Evolutionary conservation across 37 sponge, comb jelly and placozoan genomes (phyloP), one percentile per base, ranked within the genome.

Genomic region (Mnemiopsis leidyi): DNA sequence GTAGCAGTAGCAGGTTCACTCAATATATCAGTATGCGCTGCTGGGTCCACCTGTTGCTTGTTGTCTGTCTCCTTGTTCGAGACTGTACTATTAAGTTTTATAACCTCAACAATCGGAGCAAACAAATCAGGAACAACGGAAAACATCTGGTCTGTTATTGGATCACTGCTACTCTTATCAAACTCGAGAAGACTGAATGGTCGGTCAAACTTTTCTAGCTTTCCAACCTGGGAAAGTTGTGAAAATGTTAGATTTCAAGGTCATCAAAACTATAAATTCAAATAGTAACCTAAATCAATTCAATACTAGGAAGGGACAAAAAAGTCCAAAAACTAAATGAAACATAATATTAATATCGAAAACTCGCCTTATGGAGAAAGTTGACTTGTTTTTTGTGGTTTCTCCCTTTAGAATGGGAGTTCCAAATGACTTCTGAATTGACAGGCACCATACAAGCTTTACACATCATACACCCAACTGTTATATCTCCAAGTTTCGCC

Each of bases 41-140:
- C 68, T 67, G 68, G 68, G 20, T 67, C 68, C 5, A 48, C 61
- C 13, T 5, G 13, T 18, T 5, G 13, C 13, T 18, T 18, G 13
- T 48, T 48, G 61, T 48, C 61, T 48, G 61, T 18, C n/a, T 71
- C 75, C 20, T 5, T 71, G 3, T 71, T 5, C 7, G 75, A 7
- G 7, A 25, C n/a, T 5, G 25, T 7, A 23, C 20, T 25, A 29
- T 71, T 28, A 23, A 7, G 5, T 71, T 2, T 7, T 71, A 5
- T 25, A 71, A 23, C 82, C 36, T 35, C 82, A 69, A 69, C 18
- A 31, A 77, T 26, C 2, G 79, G 79, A 31, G 79, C 79, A 77
- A 77, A 77, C 32, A 77, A 36, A 32, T 77, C 79, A 32, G 79
- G 79, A 77, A 77, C 79, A 33, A 77, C 36, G 30, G 79, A 77